These are phyloP conservation scores for Ricordea florida DNA, from an alignment of 92 coral and sea anemone genomes.

Conservation along the genomic window DNA sequence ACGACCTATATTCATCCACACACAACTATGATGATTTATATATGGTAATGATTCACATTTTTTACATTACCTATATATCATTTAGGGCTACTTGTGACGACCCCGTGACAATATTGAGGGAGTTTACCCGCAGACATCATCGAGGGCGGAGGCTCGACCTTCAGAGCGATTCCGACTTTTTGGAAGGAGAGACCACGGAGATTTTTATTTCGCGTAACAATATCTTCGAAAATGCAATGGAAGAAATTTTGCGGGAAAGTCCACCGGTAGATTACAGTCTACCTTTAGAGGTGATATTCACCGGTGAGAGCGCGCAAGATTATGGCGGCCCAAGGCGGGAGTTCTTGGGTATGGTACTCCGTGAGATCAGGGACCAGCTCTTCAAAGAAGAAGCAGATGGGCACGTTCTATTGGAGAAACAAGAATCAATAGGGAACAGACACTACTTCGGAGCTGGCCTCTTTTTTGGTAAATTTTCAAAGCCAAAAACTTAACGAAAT, in stretches of 20 bases:
- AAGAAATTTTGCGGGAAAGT: background rate
- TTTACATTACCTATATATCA: background rate
- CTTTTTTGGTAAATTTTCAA: conserved; percentile 16
- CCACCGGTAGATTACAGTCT: conserved; percentile 13
- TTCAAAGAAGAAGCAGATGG: background rate
- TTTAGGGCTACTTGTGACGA: conserved; percentile 30
- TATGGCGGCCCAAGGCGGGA: conserved; percentile 40
- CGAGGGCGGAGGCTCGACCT: conserved; percentile 30
- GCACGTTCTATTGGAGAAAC: background rate
- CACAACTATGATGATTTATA: too few relatives aligned
- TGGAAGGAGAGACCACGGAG: conserved; percentile 32
- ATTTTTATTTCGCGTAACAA: conserved; percentile 14
- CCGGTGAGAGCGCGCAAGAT: conserved; percentile 30
- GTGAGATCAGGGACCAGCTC: conserved; percentile 1
- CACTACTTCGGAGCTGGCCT: conserved; percentile 36
- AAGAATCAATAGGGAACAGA: background rate
- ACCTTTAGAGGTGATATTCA: conserved; percentile 9
- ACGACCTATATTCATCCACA: too few relatives aligned
- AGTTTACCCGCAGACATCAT: background rate
- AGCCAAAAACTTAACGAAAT: background rate
- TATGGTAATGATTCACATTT: background rate
- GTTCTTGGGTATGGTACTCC: conserved; percentile 12
- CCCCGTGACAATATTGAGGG: conserved; percentile 5
- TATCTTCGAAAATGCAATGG: conserved; percentile 15
- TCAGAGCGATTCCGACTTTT: background rate